Conservation (phyloP, 2,888 invertebrate species). For the Agriopis aurantiaria region DNA sequence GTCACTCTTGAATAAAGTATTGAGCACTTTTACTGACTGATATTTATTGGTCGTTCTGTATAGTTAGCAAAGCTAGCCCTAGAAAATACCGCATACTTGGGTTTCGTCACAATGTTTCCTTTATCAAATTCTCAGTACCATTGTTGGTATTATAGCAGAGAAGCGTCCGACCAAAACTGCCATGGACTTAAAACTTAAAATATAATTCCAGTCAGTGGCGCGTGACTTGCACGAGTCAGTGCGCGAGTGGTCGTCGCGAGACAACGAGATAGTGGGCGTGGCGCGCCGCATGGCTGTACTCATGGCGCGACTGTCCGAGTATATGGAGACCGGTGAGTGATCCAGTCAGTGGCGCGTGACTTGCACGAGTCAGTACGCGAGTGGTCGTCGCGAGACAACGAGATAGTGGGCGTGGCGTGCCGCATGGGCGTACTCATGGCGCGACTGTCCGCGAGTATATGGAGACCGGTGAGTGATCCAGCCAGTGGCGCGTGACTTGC, state of each 20-base stretch:
- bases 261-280: conserved; percentile 99
- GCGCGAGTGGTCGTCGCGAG: conserved; percentile 95
- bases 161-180: too few species aligned
- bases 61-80: too few species aligned
- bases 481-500: conserved; percentile 96
- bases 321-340: conserved; percentile 67
- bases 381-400: conserved; percentile 99
- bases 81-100: too few species aligned
- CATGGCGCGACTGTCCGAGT: conserved; percentile 97
- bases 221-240: conserved; percentile 98
- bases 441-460: conserved; percentile 91
- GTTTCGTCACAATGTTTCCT: too few species aligned
- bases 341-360: conserved; percentile 71
- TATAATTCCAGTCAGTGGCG: conserved; percentile 77
- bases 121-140: too few species aligned
- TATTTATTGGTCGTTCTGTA: too few species aligned
- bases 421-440: conserved; percentile 99
- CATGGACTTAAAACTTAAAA: too few species aligned
- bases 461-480: conserved; percentile 48
- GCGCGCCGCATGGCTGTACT: conserved; percentile 99
- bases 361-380: conserved; percentile 98
- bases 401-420: conserved; percentile 98
- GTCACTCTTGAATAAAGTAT: too few species aligned
- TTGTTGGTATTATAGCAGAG: too few species aligned
- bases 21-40: too few species aligned